Percentiles rank a stretch among this genome's conserved stretches.
Evolutionary conservation across 2,113 vertebrate genomes (phyloP).

Genomic region (Vulpes vulpes): DNA sequence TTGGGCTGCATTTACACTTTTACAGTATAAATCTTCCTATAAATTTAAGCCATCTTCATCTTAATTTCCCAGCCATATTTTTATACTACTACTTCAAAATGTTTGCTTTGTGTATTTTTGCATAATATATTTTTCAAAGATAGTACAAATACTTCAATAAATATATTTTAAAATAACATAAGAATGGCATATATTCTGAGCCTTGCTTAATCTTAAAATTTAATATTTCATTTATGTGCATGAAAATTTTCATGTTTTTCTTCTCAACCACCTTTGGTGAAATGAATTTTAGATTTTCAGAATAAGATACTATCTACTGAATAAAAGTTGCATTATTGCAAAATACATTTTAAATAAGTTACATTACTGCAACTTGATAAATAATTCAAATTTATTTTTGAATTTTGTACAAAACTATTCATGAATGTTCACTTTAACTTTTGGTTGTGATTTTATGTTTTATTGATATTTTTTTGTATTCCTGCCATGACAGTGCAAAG

Average conservation of each 20-base stretch:
- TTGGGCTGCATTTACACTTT: not conserved
- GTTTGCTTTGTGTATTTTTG: not conserved
- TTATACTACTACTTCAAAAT: constrained; percentile 4
- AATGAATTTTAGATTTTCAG: not conserved
- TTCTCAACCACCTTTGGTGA: not conserved
- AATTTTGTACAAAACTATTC: not conserved
- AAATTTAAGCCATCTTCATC: not conserved
- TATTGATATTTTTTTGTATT: not conserved
- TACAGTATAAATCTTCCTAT: not conserved
- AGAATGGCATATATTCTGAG: not conserved
- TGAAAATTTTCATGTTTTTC: not conserved
- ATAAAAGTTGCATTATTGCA: not conserved
- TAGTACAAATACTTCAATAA: not conserved
- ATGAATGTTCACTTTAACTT: not conserved
- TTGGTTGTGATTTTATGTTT: not conserved
- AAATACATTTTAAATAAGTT: not conserved
- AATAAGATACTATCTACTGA: not conserved
- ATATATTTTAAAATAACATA: not conserved
- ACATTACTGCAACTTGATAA: not conserved
- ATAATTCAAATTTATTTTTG: no score
- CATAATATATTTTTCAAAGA: not conserved
- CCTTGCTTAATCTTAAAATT: not conserved
- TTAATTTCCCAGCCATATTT: constrained; percentile 19
- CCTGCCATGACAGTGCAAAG: not conserved
- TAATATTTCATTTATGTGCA: not conserved